These are phyloP conservation scores for Microctonus aethiopoides DNA, from an alignment of 2,888 invertebrate genomes.

Conservation along the genomic window DNA sequence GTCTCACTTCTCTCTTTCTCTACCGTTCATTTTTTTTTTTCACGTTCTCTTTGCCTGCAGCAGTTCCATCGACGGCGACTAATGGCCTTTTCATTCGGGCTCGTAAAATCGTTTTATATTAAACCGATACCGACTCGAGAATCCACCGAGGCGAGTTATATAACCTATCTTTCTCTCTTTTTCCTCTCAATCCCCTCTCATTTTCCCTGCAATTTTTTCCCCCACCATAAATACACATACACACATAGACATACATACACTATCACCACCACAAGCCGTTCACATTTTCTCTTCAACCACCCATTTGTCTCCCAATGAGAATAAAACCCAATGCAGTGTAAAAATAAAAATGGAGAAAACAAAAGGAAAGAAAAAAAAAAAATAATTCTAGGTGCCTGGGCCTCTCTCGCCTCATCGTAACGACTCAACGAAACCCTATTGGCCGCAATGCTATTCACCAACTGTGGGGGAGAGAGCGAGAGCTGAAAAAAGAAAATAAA, in stretches of 20 bases:
- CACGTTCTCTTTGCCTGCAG: constrained; percentile 24
- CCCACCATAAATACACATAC: too few species aligned
- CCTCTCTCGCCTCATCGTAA: constrained; percentile 32
- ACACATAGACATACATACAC: too few species aligned
- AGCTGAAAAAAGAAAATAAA: neutral
- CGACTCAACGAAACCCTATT: constrained; percentile 34
- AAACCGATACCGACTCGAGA: constrained; percentile 51
- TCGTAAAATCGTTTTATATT: constrained; percentile 58
- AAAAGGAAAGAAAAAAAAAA: constrained; percentile 1
- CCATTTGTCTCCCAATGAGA: constrained; percentile 33
- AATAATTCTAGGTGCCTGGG: constrained; percentile 2
- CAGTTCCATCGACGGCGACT: constrained; percentile 48
- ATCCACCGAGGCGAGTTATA: constrained; percentile 44
- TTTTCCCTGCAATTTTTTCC: constrained; percentile 1
- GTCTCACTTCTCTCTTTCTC: constrained; percentile 10
- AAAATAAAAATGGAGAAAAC: constrained; percentile 1
- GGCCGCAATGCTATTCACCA: constrained; percentile 34
- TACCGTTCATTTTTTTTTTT: constrained; percentile 6
- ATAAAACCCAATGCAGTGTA: constrained; percentile 27
- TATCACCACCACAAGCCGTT: constrained; percentile 5
- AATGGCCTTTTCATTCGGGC: constrained; percentile 56
- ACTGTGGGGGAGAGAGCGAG: neutral
- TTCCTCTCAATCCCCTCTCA: neutral
- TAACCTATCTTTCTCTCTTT: constrained; percentile 16
- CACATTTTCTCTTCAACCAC: constrained; percentile 19